Base-by-base conservation (phyloP, 2,888 invertebrate genomes). In the Habroteleia sp. region DNA sequence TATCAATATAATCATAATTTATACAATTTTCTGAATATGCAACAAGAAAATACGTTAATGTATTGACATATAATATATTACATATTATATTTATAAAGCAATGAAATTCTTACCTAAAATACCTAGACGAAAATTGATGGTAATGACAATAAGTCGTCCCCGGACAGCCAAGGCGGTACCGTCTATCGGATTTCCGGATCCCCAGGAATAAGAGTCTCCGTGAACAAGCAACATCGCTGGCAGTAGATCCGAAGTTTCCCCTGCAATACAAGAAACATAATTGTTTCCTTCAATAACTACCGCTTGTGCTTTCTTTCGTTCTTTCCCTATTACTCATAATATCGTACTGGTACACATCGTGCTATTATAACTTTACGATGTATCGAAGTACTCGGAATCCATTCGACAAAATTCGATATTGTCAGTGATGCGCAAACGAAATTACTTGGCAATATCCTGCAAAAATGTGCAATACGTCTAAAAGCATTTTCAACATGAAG, bases 201-300 rank as follows among this genome's bases (percentile, higher is more conserved):
- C 97, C 95, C 97, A 97, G 88, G 97, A 97, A 89, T 96, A 98
- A 16, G 97, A 97, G 89, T 98, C 98, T 52, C 97, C 97, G 88
- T 97, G 97, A 80, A 97, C 94, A 88, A 96, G 95, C 62, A 97
- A 93, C 85, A 97, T 91, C 62, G 97, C 95, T 73, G 97, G 95
- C 83, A 95, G 89, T 77, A 92, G 90, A 79, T 91, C 92, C 79
- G 90, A 88, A 54, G 89, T 89, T 80, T 87, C 89, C 75, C 89
- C 91, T 91, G 90, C 48, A 90, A 90, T 80, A 58, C 14, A 56
- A 60, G 52, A 74, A 50, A 46, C 13, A 48, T 68, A 63, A 65
- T 58, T 69, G 39, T 58, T 60, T 54, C 52, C 35, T 63, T 7
- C 44, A 13, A 60, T 62, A 42, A 58, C 33, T 33, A 1, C 23